Evolutionary conservation across 2,888 invertebrate genomes (phyloP).

Genomic region (Chirona hameri): DNA sequence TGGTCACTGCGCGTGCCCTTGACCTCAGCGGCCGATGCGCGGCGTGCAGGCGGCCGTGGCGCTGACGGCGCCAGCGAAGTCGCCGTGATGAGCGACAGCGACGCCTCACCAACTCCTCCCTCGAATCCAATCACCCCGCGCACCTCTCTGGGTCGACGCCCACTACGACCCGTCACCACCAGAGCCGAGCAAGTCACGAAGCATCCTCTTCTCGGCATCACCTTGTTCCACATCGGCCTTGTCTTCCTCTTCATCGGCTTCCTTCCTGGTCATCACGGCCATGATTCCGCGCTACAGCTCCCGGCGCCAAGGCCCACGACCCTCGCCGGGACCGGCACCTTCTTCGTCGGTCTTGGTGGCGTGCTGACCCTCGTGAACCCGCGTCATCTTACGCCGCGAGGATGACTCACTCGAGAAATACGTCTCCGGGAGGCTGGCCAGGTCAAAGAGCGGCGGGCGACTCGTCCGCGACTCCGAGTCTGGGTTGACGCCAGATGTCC

Average conservation of each 20-base stretch:
- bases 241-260: conserved; percentile 40
- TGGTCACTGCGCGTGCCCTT: too few relatives aligned
- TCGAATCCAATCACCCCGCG: conserved; percentile 35
- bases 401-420: conserved; percentile 39
- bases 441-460: conserved; percentile 38
- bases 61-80: conserved; percentile 39
- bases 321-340: conserved; percentile 38
- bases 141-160: conserved; percentile 36
- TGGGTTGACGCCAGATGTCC: conserved; percentile 37
- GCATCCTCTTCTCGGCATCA: conserved; percentile 37
- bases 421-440: conserved; percentile 37
- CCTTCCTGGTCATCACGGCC: conserved; percentile 39
- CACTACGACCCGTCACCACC: conserved; percentile 31
- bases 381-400: conserved; percentile 38
- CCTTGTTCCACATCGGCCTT: conserved; percentile 40
- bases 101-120: conserved; percentile 34
- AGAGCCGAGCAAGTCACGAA: conserved; percentile 33
- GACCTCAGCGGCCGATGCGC: conserved; percentile 34
- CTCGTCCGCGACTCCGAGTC: conserved; percentile 37
- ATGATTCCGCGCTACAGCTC: conserved; percentile 38
- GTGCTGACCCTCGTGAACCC: conserved; percentile 38
- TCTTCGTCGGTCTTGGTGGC: conserved; percentile 39
- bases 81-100: conserved; percentile 37
- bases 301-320: conserved; percentile 35
- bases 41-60: conserved; percentile 40